Base-by-base conservation (phyloP, 2,888 invertebrate species). In the Caenorhabditis sp. region DNA sequence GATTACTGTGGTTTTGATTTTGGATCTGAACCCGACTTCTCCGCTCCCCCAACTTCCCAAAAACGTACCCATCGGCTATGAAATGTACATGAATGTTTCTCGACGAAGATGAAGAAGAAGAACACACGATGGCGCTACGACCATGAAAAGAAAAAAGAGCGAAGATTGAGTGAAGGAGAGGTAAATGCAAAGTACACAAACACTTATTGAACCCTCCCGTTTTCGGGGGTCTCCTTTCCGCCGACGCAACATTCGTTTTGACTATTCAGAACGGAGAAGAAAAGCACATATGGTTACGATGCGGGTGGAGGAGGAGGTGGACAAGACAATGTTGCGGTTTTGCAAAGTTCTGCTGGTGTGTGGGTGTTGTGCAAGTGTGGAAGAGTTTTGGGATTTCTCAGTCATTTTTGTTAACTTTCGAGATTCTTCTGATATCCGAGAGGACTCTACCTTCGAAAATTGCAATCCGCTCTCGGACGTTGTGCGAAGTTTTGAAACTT, bases 151-250 rank as follows among this genome's bases (percentile, higher is more conserved):
- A 38, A 38, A 31, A 31, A 31, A 14, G 44, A 3, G 12, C 44
- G 19, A n/a, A 47, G n/a, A 19, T 12, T 7, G 44, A 47, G 2
- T 16, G 47, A 47, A 19, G 19, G n/a, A 16, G n/a, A 47, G 47
- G 47, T 66, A 24, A 66, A 66, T 66, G 66, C 66, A 66, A 66
- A 66, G 47, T 66, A 66, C 66, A 66, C 66, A 66, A 66, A 66
- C 66, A 66, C 66, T 66, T 66, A 66, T 66, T 49, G 66, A 66
- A 66, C 66, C 31, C 47, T 26, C 19, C 22, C 41, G 22, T 19
- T 58, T n/a, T n/a, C 31, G 58, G 24, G 49, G 54, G 54, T 22
- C 26, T 22, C 26, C 19, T 51, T 22, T 19, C 12, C 22, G n/a
- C 19, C n/a, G 47, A 47, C 14, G 16, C 14, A 14, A 22, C n/a